Conservation (phyloP, 2,888 invertebrate genomes). For the Lissonota sp. region DNA sequence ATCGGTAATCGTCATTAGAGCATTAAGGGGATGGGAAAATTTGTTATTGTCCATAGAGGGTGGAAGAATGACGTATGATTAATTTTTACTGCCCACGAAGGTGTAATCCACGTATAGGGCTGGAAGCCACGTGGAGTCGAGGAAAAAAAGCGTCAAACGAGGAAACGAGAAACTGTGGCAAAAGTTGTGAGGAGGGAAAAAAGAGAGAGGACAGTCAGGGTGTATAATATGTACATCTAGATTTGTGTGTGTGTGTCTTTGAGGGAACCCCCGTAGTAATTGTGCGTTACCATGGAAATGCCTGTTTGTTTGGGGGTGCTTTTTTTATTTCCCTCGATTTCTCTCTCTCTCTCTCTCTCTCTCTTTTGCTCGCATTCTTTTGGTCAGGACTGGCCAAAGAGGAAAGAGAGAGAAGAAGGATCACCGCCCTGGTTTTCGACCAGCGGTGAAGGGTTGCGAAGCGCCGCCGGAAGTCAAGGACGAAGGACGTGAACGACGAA, state of each 20-base stretch:
- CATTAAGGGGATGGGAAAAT: no score
- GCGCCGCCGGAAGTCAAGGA: slow-evolving; percentile 79
- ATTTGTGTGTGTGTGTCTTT: slow-evolving; percentile 24
- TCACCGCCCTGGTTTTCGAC: slow-evolving; percentile 70
- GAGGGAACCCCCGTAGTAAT: slow-evolving; percentile 73
- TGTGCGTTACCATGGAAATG: slow-evolving; percentile 81
- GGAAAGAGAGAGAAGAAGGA: slow-evolving; percentile 70
- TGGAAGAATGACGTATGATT: no score
- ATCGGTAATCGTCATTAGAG: no score
- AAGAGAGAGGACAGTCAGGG: slow-evolving; percentile 51
- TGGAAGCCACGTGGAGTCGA: slow-evolving; percentile 45
- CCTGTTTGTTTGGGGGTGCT: slow-evolving; percentile 78
- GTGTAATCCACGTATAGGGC: background rate
- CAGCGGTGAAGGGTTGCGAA: slow-evolving; percentile 78
- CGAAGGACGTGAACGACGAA: slow-evolving; percentile 62
- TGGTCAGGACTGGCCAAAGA: slow-evolving; percentile 48
- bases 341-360: slow-evolving; percentile 21
- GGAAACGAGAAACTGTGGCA: slow-evolving; percentile 36
- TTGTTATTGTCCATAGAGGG: no score
- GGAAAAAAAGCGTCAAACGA: slow-evolving; percentile 32
- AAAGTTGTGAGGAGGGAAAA: slow-evolving; percentile 35
- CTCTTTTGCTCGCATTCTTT: slow-evolving; percentile 48
- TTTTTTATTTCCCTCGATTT: slow-evolving; percentile 51
- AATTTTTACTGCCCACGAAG: slow-evolving; percentile 8
- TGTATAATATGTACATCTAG: slow-evolving; percentile 17